Evolutionary conservation across 2,888 invertebrate genomes (phyloP).

Genomic region (Melinaea marsaeus): DNA sequence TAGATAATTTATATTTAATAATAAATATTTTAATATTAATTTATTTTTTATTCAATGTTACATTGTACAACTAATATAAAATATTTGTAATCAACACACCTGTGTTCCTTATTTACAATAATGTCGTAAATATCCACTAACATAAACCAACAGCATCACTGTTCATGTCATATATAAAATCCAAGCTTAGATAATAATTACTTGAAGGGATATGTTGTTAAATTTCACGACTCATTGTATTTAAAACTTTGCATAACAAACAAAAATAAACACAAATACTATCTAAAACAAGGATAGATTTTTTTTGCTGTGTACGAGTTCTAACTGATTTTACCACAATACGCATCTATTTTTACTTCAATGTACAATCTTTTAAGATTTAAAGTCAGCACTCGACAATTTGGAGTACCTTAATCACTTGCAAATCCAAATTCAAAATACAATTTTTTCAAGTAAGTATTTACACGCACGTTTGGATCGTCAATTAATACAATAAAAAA

Average conservation of each 20-base stretch:
- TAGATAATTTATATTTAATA: constrained; percentile 56
- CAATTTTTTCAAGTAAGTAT: no score
- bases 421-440: no score
- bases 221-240: neutral
- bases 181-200: no score
- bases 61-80: constrained; percentile 15
- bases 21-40: constrained; percentile 53
- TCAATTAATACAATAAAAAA: no score
- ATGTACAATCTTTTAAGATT: no score
- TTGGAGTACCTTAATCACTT: no score
- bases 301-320: no score
- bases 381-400: no score
- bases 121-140: neutral
- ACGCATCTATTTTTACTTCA: no score
- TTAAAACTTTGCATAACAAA: neutral
- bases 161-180: neutral
- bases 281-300: neutral
- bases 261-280: constrained; percentile 15
- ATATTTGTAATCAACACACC: constrained; percentile 14
- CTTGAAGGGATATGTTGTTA: no score
- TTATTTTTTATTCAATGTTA: constrained; percentile 37
- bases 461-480: no score
- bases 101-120: constrained; percentile 13
- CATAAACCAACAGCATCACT: neutral
- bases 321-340: no score